A percentile compares a stretch with the other conserved stretches of the same genome.
Evolutionary conservation across 1,140 invertebrate genomes (phyloP).

Genomic region (Fopius arisanus): DNA sequence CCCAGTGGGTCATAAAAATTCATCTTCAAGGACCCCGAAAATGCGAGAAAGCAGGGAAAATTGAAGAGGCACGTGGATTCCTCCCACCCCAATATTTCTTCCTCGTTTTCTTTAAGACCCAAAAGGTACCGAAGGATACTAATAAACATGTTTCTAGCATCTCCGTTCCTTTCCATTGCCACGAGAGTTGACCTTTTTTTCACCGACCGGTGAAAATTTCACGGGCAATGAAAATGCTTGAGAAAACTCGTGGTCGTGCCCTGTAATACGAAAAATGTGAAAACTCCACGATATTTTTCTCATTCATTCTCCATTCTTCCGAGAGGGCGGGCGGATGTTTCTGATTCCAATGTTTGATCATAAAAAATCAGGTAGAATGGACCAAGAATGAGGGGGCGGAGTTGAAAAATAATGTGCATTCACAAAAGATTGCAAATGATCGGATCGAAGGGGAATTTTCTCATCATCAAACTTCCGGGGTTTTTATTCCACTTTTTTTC

Average conservation of each 20-base stretch:
- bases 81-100: not conserved
- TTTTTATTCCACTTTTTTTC: not conserved
- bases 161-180: not conserved
- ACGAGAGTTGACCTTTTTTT: not conserved
- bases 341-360: not conserved
- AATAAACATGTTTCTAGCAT: slow-evolving; percentile 20
- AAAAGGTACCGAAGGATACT: not conserved
- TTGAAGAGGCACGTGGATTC: slow-evolving; percentile 1
- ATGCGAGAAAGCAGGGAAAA: slow-evolving; percentile 34
- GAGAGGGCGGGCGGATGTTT: not conserved
- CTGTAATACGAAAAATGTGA: not conserved
- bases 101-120: not conserved
- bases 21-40: slow-evolving; percentile 27
- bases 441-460: not conserved
- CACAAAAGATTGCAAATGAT: slow-evolving; percentile 1
- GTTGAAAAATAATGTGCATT: not conserved
- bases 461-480: not conserved
- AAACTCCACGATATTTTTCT: not conserved
- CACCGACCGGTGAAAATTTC: not conserved
- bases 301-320: not conserved
- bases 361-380: not conserved
- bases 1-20: slow-evolving; percentile 18
- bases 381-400: not conserved
- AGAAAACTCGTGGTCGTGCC: not conserved
- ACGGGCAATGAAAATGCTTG: not conserved